A percentile compares a stretch with the other conserved stretches of the same genome.
Conservation (phyloP, 1,140 invertebrate species). For the Eumaeus atala region DNA sequence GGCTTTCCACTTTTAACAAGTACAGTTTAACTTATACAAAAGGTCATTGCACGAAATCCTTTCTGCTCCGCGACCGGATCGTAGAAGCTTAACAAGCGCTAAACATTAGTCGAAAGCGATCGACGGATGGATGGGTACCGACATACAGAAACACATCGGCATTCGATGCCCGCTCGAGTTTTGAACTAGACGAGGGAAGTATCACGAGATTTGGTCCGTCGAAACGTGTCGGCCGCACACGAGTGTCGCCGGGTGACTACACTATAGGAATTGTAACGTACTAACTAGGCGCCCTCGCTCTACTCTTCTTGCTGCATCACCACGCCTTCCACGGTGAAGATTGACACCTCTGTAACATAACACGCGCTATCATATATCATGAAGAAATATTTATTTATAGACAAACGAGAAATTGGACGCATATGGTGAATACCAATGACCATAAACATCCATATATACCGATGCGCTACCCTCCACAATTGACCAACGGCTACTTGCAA, state of each 20-base stretch:
- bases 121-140: conserved; percentile 45
- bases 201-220: conserved; percentile 63
- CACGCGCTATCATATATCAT: neutral
- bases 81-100: conserved; percentile 66
- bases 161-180: conserved; percentile 41
- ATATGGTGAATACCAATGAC: too few species aligned
- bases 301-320: conserved; percentile 80
- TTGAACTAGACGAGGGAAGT: conserved; percentile 41
- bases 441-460: too few species aligned
- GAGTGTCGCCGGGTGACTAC: conserved; percentile 45
- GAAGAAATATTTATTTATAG: too few species aligned
- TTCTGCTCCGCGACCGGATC: too few species aligned
- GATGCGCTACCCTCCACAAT: too few species aligned
- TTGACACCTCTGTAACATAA: conserved; percentile 88
- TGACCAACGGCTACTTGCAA: too few species aligned
- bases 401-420: too few species aligned
- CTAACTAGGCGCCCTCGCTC: conserved; percentile 36
- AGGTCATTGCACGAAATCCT: too few species aligned
- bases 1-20: too few species aligned
- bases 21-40: too few species aligned
- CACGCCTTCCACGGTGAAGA: conserved; percentile 93
- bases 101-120: conserved; percentile 48
- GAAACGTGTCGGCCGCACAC: conserved; percentile 41
- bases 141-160: conserved; percentile 36
- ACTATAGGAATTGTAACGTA: conserved; percentile 67